A percentile compares a stretch with the other conserved stretches of the same genome.
phyloP scores from a whole-genome alignment of 64 coral and sea anemone species.

The Dendrophyllia cribrosa region DNA sequence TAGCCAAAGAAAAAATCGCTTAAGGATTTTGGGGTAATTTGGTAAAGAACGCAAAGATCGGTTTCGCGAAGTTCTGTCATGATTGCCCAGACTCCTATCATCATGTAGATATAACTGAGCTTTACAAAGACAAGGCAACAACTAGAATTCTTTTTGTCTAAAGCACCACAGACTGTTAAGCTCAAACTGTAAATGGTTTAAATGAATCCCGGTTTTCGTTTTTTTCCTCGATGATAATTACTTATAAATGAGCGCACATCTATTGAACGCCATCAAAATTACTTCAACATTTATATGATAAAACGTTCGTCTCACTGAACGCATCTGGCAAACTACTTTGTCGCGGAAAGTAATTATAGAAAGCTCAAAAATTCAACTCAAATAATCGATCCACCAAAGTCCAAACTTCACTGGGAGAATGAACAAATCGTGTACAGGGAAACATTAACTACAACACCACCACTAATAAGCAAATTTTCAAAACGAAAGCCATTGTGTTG shows the following conservation, averaged over 20 bases:
- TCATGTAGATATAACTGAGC: background rate
- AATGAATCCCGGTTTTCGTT: constrained; percentile 12
- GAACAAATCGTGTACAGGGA: background rate
- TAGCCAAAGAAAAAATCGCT: background rate
- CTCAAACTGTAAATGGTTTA: background rate
- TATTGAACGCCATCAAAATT: background rate
- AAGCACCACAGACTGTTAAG: background rate
- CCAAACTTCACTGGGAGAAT: background rate
- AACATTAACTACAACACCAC: background rate
- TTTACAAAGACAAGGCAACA: background rate
- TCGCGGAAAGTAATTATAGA: constrained; percentile 30
- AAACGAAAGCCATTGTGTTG: constrained; percentile 39
- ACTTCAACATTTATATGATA: constrained; percentile 1
- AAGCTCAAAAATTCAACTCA: background rate
- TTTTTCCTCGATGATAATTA: constrained; percentile 12
- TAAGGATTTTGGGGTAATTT: background rate
- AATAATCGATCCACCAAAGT: background rate
- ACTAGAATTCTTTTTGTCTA: background rate
- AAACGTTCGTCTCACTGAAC: background rate
- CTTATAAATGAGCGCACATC: background rate
- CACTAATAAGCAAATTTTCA: constrained; percentile 41
- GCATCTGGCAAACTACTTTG: constrained; percentile 26
- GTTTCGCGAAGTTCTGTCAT: background rate
- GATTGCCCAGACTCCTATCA: background rate
- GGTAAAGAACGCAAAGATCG: too few species aligned